Evolutionary conservation across 2,113 vertebrate genomes (phyloP).

Genomic region (Chascanopsetta lugubris): DNA sequence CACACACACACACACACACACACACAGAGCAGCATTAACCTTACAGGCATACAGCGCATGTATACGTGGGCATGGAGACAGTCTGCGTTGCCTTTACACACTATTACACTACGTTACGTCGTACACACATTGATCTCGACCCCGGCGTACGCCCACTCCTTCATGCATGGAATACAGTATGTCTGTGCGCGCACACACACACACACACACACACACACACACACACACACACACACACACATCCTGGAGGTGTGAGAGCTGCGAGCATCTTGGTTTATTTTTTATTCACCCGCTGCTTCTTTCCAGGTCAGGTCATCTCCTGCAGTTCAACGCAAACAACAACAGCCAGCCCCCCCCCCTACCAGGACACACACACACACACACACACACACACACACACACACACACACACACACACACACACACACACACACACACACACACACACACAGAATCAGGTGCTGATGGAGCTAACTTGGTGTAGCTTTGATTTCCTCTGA

Average conservation of each 20-base stretch:
- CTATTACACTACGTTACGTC: conserved; percentile 3
- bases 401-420: conserved; percentile 10
- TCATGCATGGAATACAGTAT: conserved; percentile 44
- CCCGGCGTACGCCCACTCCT: conserved; percentile 28
- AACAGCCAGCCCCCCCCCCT: conserved; percentile 20
- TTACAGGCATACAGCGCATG: conserved; percentile 14
- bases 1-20: conserved; percentile 16
- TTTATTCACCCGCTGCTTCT: conserved; percentile 45
- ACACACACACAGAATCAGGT: conserved; percentile 3
- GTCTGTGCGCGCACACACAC: conserved; percentile 14
- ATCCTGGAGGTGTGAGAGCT: conserved; percentile 22
- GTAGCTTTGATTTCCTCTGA: conserved; percentile 50
- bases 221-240: background rate
- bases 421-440: background rate
- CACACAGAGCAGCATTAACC: conserved; percentile 1
- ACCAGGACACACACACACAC: conserved; percentile 13
- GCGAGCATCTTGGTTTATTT: conserved; percentile 38
- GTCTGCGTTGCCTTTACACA: too few species aligned
- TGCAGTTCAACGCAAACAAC: conserved; percentile 34
- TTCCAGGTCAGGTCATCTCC: conserved; percentile 62
- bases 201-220: conserved; percentile 11
- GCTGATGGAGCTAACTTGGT: conserved; percentile 14
- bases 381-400: conserved; percentile 12
- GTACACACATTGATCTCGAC: conserved; percentile 41
- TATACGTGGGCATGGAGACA: background rate